Conservation (phyloP, 2,888 invertebrate genomes). For the Xylota segnis region DNA sequence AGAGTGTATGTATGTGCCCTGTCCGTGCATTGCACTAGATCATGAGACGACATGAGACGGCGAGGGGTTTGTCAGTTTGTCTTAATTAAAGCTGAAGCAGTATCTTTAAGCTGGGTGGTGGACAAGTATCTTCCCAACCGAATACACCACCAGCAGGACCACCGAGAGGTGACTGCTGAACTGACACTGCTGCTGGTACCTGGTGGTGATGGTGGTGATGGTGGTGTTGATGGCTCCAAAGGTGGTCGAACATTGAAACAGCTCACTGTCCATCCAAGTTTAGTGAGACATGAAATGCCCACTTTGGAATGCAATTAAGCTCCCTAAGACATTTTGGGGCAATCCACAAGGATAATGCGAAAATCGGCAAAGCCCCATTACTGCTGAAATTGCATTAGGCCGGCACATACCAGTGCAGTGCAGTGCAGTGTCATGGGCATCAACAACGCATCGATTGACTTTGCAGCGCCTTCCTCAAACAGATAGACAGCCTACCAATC, state of each 20-base stretch:
- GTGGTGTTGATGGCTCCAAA: constrained; percentile 60
- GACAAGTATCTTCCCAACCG: not conserved
- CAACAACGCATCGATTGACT: constrained; percentile 71
- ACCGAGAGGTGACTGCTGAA: constrained; percentile 45
- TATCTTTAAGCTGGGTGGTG: constrained; percentile 57
- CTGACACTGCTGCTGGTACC: not conserved
- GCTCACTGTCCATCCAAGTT: constrained; percentile 43
- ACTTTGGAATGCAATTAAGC: constrained; percentile 73
- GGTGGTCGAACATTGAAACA: constrained; percentile 58
- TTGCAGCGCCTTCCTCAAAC: constrained; percentile 22
- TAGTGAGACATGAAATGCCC: constrained; percentile 65
- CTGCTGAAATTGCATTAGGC: constrained; percentile 69
- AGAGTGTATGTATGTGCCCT: not conserved
- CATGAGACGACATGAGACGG: constrained; percentile 52
- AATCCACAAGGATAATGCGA: constrained; percentile 61
- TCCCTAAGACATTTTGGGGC: constrained; percentile 49
- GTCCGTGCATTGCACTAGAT: constrained; percentile 54
- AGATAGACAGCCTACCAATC: not conserved
- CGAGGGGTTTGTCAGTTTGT: constrained; percentile 48
- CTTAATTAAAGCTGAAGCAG: constrained; percentile 71
- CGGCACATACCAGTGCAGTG: constrained; percentile 25
- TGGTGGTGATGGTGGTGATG: constrained; percentile 8
- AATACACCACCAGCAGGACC: constrained; percentile 30
- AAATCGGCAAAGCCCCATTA: constrained; percentile 65
- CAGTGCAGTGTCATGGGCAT: constrained; percentile 37